Base-by-base conservation (phyloP, 2,797 vertebrate species). In the Phaenicophaeus curvirostris region DNA sequence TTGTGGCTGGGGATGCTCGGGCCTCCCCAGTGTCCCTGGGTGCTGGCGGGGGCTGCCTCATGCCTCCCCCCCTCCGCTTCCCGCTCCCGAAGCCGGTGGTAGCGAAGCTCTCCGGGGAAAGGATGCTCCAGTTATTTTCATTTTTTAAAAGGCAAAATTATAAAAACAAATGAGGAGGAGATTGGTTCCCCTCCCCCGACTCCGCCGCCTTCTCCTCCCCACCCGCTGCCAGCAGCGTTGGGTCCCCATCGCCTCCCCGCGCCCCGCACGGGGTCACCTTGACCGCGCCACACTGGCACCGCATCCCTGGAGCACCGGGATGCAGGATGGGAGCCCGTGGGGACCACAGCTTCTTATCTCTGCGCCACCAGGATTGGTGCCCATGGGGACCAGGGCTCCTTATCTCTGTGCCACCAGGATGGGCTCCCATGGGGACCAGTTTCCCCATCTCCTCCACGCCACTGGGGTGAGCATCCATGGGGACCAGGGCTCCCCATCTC, bases 61-160 rank as follows among this genome's bases (percentile, higher is more conserved):
- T 30, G 15, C 61, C n/a, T 33, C 37, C 51, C 27, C 6, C 6
- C 59, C n/a, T 27, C 39, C 5, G 2, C 41, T 63, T 46, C 8
- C 25, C 0, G 27, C 41, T 71, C 41, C 37, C 1, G 6, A 30
- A 57, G 80, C 25, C 5, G 27, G 69, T 8, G 85, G 71, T 33
- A 55, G 86, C 11, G 37, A 28, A 78, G 30, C 84, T 90, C 94
- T 83, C 71, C 19, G 5, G 94, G 94, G 87, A 51, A 88, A 74
- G 84, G 84, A 94, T 61, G 92, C 94, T 94, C 94, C 92, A 94
- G 46, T 94, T 94, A 80, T 55, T 92, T 81, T 71, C 83, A 65
- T 76, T 84, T 93, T 90, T 77, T 76, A 92, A 91, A 92, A 85
- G 89, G 86, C 92, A 39, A 69, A 90, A 92, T 91, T 89, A 91